Evolutionary conservation across 2,113 vertebrate species (phyloP).

Genomic region (Hippoglossus stenolepis): DNA sequence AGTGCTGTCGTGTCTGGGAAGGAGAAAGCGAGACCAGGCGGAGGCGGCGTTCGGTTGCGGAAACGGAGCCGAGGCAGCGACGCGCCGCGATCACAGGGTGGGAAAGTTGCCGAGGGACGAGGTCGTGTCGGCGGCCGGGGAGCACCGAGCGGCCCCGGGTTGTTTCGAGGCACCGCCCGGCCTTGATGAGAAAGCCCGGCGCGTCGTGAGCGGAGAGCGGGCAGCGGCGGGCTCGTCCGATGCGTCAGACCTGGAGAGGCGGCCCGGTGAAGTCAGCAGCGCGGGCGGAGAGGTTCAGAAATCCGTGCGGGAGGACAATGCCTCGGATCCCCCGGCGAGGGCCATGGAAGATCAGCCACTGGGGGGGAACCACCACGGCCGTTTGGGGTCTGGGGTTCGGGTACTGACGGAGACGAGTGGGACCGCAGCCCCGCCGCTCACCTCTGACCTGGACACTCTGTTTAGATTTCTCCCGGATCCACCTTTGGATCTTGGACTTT

Average conservation of each 20-base stretch:
- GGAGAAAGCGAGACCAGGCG: slow-evolving; percentile 61
- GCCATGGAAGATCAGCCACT: slow-evolving; percentile 78
- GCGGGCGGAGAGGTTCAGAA: slow-evolving; percentile 51
- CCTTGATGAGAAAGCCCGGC: slow-evolving; percentile 4
- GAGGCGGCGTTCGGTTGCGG: slow-evolving; percentile 32
- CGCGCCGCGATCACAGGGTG: slow-evolving; percentile 67
- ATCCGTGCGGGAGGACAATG: slow-evolving; percentile 70
- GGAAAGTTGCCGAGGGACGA: slow-evolving; percentile 74
- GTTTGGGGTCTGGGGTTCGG: slow-evolving; percentile 14
- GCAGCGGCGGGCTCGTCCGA: slow-evolving; percentile 38
- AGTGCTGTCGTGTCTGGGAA: slow-evolving; percentile 69
- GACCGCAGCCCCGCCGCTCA: background rate
- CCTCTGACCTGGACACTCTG: slow-evolving; percentile 36
- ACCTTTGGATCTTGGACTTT: slow-evolving; percentile 20
- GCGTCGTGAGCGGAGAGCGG: slow-evolving; percentile 30
- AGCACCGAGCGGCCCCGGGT: slow-evolving; percentile 13
- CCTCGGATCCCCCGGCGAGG: slow-evolving; percentile 64
- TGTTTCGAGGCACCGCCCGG: slow-evolving; percentile 28
- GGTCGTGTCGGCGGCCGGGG: slow-evolving; percentile 57
- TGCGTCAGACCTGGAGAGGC: slow-evolving; percentile 48
- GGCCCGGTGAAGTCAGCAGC: slow-evolving; percentile 51
- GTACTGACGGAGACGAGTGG: slow-evolving; percentile 8
- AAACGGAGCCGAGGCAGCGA: slow-evolving; percentile 40
- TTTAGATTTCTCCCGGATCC: slow-evolving; percentile 33
- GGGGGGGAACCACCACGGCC: slow-evolving; percentile 39